Evolutionary conservation across 1,140 invertebrate genomes (phyloP).

Genomic region (Lepidotrigona ventralis): DNA sequence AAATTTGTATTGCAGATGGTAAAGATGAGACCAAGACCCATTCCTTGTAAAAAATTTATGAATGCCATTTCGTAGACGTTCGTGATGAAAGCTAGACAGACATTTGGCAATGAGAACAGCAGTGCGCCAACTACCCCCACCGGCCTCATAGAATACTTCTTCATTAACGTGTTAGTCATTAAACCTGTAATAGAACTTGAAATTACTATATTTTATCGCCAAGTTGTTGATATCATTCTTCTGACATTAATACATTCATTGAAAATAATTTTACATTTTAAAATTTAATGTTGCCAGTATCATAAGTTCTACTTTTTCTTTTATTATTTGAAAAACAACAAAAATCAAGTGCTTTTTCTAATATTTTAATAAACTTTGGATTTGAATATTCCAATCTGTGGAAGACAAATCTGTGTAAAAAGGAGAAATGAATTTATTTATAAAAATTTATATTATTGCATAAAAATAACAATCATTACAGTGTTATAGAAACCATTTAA

Average conservation of each 20-base stretch:
- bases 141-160: slow-evolving; percentile 71
- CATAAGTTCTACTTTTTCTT: neutral
- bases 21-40: slow-evolving; percentile 74
- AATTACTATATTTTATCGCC: neutral
- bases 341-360: neutral
- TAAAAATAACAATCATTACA: too few species aligned
- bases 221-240: neutral
- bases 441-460: too few species aligned
- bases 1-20: slow-evolving; percentile 77
- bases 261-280: neutral
- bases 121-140: slow-evolving; percentile 72
- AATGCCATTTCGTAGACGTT: slow-evolving; percentile 72
- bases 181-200: slow-evolving; percentile 62
- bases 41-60: slow-evolving; percentile 73
- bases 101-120: slow-evolving; percentile 71
- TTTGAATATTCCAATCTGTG: too few species aligned
- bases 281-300: neutral
- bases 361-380: neutral
- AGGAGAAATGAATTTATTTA: too few species aligned
- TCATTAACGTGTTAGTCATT: slow-evolving; percentile 72
- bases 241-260: neutral
- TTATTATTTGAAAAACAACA: neutral
- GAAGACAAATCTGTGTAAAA: too few species aligned
- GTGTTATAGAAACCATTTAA: neutral
- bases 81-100: slow-evolving; percentile 67